Percentiles rank a stretch among this genome's conserved stretches.
Evolutionary conservation across 2,113 vertebrate genomes (phyloP).

Genomic region (Cettia cetti): DNA sequence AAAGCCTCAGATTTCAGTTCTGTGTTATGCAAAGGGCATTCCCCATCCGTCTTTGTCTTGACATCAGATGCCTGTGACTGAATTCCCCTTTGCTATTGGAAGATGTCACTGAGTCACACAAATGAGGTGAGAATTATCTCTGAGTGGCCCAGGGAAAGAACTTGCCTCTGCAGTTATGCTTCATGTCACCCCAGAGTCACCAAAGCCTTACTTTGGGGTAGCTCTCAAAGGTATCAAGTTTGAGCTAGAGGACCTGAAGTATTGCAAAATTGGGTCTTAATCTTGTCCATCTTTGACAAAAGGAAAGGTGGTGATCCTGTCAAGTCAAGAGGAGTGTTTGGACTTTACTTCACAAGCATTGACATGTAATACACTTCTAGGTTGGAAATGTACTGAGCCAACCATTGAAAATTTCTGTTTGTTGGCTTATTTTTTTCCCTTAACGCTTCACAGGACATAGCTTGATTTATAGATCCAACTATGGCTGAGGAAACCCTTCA

Average conservation of each 20-base stretch:
- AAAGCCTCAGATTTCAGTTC: not conserved
- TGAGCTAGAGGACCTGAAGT: not conserved
- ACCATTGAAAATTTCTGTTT: not conserved
- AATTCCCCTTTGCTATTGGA: not conserved
- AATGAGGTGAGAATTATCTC: not conserved
- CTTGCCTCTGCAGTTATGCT: not conserved
- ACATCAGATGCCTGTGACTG: not conserved
- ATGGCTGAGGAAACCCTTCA: not conserved
- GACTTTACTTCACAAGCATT: rapidly evolving
- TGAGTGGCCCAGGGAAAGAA: not conserved
- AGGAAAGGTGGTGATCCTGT: not conserved
- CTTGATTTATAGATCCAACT: not conserved
- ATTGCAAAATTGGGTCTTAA: not conserved
- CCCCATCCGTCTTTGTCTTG: not conserved
- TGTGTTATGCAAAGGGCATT: rapidly evolving
- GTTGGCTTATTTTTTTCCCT: not conserved
- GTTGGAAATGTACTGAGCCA: not conserved
- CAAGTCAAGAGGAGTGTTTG: not conserved
- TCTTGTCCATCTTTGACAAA: not conserved
- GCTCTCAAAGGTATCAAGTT: not conserved
- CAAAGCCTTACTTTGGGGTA: not conserved
- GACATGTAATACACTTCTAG: not conserved
- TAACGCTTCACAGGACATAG: not conserved
- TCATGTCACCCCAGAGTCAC: not conserved
- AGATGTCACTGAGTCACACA: not conserved